These are phyloP conservation scores for Okapia johnstoni DNA, from an alignment of 2,113 vertebrate species.

Conservation along the genomic window DNA sequence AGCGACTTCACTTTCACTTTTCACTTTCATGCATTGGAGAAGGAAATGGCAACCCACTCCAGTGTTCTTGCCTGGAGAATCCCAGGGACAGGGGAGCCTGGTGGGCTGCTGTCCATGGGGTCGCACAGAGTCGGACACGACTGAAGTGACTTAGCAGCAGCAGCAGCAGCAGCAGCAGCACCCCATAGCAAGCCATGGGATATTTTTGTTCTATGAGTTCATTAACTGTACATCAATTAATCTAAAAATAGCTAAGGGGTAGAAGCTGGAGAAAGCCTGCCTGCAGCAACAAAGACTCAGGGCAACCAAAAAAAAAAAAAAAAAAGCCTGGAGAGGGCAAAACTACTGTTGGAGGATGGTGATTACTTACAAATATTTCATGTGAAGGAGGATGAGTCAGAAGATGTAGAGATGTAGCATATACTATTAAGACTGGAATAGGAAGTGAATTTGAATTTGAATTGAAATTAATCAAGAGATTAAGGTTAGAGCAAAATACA, in stretches of 20 bases:
- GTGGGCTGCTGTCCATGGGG: no score
- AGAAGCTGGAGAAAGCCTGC: neutral
- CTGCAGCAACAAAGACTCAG: neutral
- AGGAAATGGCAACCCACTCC: no score
- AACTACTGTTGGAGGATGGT: neutral
- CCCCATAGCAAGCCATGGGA: neutral
- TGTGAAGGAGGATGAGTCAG: neutral
- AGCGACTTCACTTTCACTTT: no score
- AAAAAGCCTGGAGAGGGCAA: neutral
- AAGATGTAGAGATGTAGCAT: neutral
- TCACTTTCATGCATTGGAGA: no score
- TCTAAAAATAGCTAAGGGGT: neutral
- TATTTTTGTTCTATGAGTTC: neutral
- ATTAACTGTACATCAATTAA: neutral
- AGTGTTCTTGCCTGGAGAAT: no score
- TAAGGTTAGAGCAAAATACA: neutral
- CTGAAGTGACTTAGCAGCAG: no score
- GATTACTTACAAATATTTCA: neutral
- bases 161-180: neutral
- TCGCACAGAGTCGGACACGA: no score
- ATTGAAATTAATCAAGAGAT: neutral
- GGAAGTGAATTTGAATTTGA: slow-evolving; percentile 9
- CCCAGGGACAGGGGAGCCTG: no score
- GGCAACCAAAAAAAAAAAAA: neutral
- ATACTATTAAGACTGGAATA: neutral